Conservation (phyloP, 2,113 vertebrate genomes). For the Gnathonemus longibarbis region DNA sequence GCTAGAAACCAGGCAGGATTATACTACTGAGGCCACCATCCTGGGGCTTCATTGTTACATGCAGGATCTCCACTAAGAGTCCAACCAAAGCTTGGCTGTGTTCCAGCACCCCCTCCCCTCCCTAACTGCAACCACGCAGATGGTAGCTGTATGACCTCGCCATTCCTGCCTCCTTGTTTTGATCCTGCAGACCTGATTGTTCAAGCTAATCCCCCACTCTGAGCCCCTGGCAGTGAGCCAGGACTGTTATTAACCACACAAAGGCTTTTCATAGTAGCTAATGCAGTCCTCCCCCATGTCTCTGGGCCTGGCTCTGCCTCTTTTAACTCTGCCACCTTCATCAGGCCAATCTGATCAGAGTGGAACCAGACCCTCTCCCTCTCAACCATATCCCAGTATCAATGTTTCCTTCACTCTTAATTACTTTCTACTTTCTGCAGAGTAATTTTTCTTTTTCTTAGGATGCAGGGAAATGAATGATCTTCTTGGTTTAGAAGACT, state of each 20-base stretch:
- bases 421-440: conserved; percentile 22
- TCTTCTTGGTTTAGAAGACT: conserved; percentile 6
- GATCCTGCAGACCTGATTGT: conserved; percentile 81
- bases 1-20: conserved; percentile 4
- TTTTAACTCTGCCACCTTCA: conserved; percentile 17
- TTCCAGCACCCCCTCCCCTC: conserved; percentile 50
- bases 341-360: conserved; percentile 22
- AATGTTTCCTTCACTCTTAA: conserved; percentile 17
- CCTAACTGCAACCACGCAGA: conserved; percentile 78
- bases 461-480: conserved; percentile 19
- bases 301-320: background rate
- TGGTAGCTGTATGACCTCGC: conserved; percentile 83
- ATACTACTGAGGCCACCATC: background rate
- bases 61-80: conserved; percentile 40
- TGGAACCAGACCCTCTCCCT: background rate
- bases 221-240: conserved; percentile 73
- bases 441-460: conserved; percentile 15
- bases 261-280: conserved; percentile 76
- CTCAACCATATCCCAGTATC: background rate
- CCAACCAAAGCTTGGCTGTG: conserved; percentile 39
- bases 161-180: conserved; percentile 82
- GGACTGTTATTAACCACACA: conserved; percentile 76
- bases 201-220: conserved; percentile 79
- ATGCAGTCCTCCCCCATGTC: conserved; percentile 34
- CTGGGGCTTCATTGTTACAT: conserved; percentile 45